Conservation (phyloP, 2,888 invertebrate genomes). For the Thyatira batis region DNA sequence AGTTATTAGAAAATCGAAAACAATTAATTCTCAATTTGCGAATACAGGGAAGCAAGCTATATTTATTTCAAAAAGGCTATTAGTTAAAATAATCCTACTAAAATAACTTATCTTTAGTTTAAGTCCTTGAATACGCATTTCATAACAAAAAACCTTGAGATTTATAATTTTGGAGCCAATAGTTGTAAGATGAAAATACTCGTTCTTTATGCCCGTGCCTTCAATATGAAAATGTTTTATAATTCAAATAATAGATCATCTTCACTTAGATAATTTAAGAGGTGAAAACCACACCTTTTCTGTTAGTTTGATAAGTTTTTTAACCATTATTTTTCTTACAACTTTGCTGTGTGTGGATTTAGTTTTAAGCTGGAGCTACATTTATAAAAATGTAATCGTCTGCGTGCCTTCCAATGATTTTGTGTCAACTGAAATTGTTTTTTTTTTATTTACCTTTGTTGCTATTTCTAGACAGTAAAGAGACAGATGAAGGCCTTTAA, state of each 20-base stretch:
- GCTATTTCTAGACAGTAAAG: too few species aligned
- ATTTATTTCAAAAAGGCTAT: slow-evolving; percentile 9
- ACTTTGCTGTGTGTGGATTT: not conserved
- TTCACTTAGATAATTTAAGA: not conserved
- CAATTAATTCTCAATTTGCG: slow-evolving; percentile 13
- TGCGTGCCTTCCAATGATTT: too few species aligned
- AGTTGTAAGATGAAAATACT: slow-evolving; percentile 46
- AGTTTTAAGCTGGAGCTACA: not conserved
- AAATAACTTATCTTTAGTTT: not conserved
- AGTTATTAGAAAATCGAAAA: slow-evolving; percentile 18
- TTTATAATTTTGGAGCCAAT: slow-evolving; percentile 9
- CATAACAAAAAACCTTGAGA: not conserved
- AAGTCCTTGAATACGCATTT: not conserved
- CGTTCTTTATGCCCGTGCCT: slow-evolving; percentile 50
- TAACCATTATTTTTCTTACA: not conserved
- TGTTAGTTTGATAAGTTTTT: not conserved
- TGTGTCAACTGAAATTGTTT: too few species aligned
- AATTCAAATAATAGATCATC: not conserved
- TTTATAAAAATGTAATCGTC: not conserved
- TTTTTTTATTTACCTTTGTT: too few species aligned
- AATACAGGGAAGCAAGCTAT: slow-evolving; percentile 21
- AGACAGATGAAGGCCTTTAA: too few species aligned
- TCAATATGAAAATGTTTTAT: slow-evolving; percentile 36
- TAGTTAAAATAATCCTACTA: not conserved
- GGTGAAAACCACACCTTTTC: not conserved